These are phyloP conservation scores for Sarcophaga variegata DNA, from an alignment of 2,888 invertebrate genomes.

Conservation along the genomic window DNA sequence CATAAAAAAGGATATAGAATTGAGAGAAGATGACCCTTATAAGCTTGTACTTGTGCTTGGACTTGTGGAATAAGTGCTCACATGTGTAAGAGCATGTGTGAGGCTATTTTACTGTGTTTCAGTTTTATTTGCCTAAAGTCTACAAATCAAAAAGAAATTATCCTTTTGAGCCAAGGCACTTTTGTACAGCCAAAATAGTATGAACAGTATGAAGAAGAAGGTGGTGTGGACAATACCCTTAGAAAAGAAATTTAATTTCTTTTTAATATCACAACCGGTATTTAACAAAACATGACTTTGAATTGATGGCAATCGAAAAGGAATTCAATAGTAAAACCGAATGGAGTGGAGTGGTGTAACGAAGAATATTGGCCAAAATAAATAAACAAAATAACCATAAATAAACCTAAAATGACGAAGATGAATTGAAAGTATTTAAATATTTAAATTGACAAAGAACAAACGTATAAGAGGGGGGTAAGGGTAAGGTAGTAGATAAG, in stretches of 20 bases:
- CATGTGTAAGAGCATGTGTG: background rate
- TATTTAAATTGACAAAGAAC: constrained; percentile 70
- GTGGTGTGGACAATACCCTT: constrained; percentile 61
- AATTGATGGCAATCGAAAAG: background rate
- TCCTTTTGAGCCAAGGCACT: constrained; percentile 65
- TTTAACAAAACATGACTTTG: constrained; percentile 53
- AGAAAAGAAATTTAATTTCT: constrained; percentile 71
- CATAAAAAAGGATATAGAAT: constrained; percentile 36
- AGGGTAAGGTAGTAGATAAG: constrained; percentile 1
- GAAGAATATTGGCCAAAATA: constrained; percentile 58
- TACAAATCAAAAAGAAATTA: constrained; percentile 76
- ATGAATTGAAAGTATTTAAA: constrained; percentile 77
- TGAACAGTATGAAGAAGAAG: constrained; percentile 30
- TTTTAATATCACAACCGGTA: constrained; percentile 72
- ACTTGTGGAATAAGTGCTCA: background rate
- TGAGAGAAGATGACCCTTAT: constrained; percentile 57
- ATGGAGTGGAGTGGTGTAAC: constrained; percentile 22
- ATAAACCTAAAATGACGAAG: constrained; percentile 74
- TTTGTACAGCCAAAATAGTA: constrained; percentile 21
- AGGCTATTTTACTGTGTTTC: background rate
- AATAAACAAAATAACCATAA: constrained; percentile 66
- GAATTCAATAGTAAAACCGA: constrained; percentile 17
- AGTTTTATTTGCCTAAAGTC: constrained; percentile 40
- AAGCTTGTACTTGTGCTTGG: constrained; percentile 12
- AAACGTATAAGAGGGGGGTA: constrained; percentile 18